phyloP scores from a whole-genome alignment of 1,140 invertebrate genomes.

The Hestina assimilis region DNA sequence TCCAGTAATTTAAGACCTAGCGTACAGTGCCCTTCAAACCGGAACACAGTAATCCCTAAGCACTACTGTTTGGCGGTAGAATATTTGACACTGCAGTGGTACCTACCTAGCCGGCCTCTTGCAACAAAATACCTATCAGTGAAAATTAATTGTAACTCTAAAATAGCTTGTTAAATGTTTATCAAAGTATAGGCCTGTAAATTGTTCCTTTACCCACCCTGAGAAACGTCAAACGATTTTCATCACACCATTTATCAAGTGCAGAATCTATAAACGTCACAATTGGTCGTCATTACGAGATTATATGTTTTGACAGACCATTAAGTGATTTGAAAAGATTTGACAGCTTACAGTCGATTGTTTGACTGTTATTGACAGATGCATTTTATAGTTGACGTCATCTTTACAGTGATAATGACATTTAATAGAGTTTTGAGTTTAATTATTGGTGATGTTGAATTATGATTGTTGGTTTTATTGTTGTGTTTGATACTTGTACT shows the following conservation, averaged over 20 bases:
- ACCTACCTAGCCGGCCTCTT: no score
- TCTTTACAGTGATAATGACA: slow-evolving; percentile 50
- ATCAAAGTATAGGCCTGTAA: no score
- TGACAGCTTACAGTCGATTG: slow-evolving; percentile 48
- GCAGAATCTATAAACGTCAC: slow-evolving; percentile 42
- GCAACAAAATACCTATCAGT: no score
- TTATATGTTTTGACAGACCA: slow-evolving; percentile 75
- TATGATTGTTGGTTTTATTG: no score
- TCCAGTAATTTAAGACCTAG: no score
- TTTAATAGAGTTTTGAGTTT: slow-evolving; percentile 43
- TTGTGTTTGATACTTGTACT: no score
- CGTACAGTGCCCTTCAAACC: no score
- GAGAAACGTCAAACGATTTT: slow-evolving; percentile 47
- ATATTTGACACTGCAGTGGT: no score
- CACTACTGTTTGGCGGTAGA: no score
- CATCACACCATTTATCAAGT: slow-evolving; percentile 62
- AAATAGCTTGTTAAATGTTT: no score
- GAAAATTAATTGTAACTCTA: no score
- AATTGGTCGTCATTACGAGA: slow-evolving; percentile 54
- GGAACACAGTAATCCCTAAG: no score
- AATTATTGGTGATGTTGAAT: slow-evolving; percentile 15
- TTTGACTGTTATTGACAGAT: slow-evolving; percentile 55
- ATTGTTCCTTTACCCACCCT: slow-evolving; percentile 22
- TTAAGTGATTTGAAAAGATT: slow-evolving; percentile 51
- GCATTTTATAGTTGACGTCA: slow-evolving; percentile 65